Base-by-base conservation (phyloP, 2,113 vertebrate species). In the Nothoprocta pentlandii region DNA sequence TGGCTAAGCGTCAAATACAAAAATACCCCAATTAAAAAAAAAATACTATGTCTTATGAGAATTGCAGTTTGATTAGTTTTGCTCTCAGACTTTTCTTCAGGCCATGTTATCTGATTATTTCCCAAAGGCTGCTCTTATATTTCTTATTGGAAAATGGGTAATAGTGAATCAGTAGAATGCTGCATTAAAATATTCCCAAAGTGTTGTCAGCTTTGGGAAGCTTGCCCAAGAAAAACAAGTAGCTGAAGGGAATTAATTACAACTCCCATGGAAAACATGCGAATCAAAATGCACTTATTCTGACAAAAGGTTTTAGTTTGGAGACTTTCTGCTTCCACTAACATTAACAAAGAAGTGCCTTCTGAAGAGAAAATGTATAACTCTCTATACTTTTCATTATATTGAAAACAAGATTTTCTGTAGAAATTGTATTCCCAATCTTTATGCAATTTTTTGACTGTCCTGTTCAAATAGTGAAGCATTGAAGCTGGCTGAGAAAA, bases 61-160 rank as follows among this genome's bases (percentile, higher is more conserved):
- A 73, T 47, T 80, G 9, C 14, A 46, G 13, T 56, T 92, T 90
- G 89, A 84, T 94, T 84, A 73, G 59, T 16, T 94, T 68, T 78
- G 44, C 26, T 95, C 47, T 80, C 47, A 80, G 5, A 6, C 19
- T 63, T 28, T 15, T 80, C 42, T 68, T 77, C 22, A 73, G 75
- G 19, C 16, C 49, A 49, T 30, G 20, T 74, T 80, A 16, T 58
- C 2, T 2, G 17, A 73, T 71, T 20, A 6, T 71, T 90, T 90
- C 89, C 61, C 76, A 74, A 47, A 78, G 21, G 25, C 1, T 62
- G 2, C 4, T 75, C 17, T 47, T 13, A 16, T 12, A 62, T 68
- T 85, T 92, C 83, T 17, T 80, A 15, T 25, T 87, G 9, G 11
- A 83, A 76, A 89, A 34, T 64, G 59, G 10, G 6, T n/a, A 46